These are phyloP conservation scores for Ormyrus labotus DNA, from an alignment of 2,888 invertebrate species.

Conservation along the genomic window DNA sequence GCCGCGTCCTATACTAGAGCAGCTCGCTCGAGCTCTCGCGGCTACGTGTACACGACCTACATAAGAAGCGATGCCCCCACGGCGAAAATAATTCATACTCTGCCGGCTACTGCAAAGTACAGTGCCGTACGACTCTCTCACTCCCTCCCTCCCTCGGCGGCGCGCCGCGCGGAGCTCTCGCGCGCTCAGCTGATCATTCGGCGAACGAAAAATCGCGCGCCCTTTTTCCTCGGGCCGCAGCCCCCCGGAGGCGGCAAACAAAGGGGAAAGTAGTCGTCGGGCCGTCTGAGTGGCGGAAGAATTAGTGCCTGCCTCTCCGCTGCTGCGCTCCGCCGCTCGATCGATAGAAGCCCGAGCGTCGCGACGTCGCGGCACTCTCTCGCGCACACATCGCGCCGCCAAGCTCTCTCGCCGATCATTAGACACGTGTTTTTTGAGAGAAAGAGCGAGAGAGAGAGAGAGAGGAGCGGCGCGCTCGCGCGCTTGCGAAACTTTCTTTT, in stretches of 20 bases:
- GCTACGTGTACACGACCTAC: slow-evolving; percentile 75
- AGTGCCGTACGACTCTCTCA: slow-evolving; percentile 53
- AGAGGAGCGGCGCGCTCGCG: background rate
- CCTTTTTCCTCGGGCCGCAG: no score
- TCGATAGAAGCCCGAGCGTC: background rate
- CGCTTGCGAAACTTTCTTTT: slow-evolving; percentile 32
- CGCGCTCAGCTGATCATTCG: no score
- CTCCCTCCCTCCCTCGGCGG: background rate
- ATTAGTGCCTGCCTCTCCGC: no score
- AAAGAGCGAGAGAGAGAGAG: background rate
- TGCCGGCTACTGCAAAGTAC: slow-evolving; percentile 60
- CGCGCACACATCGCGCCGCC: background rate
- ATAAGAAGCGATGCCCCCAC: slow-evolving; percentile 76
- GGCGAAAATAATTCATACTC: slow-evolving; percentile 75
- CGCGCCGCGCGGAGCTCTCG: no score
- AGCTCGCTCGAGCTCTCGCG: slow-evolving; percentile 6
- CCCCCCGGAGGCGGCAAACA: no score
- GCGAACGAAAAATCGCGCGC: no score
- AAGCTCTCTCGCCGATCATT: slow-evolving; percentile 18
- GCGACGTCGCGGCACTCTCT: background rate
- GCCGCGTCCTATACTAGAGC: slow-evolving; percentile 49
- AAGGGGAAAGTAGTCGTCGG: no score
- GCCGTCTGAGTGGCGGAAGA: no score
- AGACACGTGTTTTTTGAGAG: slow-evolving; percentile 48
- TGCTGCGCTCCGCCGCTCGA: no score